Evolutionary conservation across 2,888 invertebrate species (phyloP), one percentile per base, ranked within the genome.

Genomic region (Tinea semifulvella): DNA sequence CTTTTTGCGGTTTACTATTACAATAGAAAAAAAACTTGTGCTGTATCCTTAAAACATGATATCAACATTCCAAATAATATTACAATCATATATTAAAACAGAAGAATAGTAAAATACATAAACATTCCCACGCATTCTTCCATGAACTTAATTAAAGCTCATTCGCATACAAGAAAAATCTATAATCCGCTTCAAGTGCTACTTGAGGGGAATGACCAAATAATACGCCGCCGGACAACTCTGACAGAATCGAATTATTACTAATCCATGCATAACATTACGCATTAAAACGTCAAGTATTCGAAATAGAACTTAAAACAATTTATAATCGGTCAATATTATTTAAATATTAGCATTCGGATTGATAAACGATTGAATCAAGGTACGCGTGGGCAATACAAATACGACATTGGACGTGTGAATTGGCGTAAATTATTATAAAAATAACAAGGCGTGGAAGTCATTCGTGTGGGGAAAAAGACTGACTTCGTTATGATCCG

Each of bases 331-430:
- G 55, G 60, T 61, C 58, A 54, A 58, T 62, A 60, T 63, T 65
- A 66, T 68, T 67, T 61, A 63, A 66, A 67, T 65, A 65, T 65
- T 65, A 66, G 67, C 65, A 66, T 60, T 61, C 51, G 50, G 47
- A 56, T 58, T 64, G 61, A 66, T 63, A 60, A 58, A 65, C 53
- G 52, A 51, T 50, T 53, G 50, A 56, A 58, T 7, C 14, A 14
- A 11, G 14, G 14, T 31, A 13, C 5, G 31, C 57, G 61, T 58
- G 61, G 66, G 65, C 62, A 61, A 63, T 66, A 65, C 63, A 25
- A 45, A 45, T 25, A 36, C 4, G 14, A 31, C 31, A 3, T 14
- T 7, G 2, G 50, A 62, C 55, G 58, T 62, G 61, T 62, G 65
- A 67, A 67, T 64, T 57, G 56, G 57, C 55, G 31, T 56, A 53